phyloP scores from a whole-genome alignment of 2,888 invertebrate genomes.

The Cerastoderma edule region DNA sequence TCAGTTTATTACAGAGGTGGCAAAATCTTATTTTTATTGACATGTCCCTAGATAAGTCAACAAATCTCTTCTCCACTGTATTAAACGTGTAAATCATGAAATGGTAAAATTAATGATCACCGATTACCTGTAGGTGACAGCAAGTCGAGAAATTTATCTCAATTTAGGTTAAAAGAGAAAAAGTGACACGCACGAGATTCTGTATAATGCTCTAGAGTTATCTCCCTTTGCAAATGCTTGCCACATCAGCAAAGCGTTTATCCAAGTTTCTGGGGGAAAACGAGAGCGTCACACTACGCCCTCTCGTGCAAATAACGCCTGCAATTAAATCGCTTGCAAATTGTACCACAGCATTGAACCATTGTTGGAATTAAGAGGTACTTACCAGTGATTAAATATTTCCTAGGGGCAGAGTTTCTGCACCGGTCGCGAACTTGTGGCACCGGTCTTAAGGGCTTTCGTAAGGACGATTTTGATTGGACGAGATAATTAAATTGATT shows the following conservation, averaged over 20 bases:
- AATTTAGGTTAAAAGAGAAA: background rate
- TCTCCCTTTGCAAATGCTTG: conserved; percentile 7
- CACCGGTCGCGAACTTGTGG: conserved; percentile 14
- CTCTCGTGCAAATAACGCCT: no score
- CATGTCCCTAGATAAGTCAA: no score
- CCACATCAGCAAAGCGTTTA: conserved; percentile 17
- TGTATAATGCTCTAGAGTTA: background rate
- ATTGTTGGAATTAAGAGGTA: background rate
- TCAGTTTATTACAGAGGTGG: no score
- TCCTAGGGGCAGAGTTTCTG: background rate
- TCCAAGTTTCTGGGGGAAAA: background rate
- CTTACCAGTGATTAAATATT: background rate
- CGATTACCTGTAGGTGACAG: background rate
- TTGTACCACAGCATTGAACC: background rate
- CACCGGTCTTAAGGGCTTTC: background rate
- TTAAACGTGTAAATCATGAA: background rate
- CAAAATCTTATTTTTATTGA: no score
- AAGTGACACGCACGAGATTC: background rate
- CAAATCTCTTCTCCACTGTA: background rate
- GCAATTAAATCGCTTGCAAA: no score
- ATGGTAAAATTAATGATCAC: background rate
- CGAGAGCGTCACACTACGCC: no score
- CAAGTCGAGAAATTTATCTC: background rate
- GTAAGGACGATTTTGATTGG: conserved; percentile 15
- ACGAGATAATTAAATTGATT: no score